These are phyloP conservation scores for Tetragonula carbonaria DNA, from an alignment of 2,888 invertebrate species.

Conservation along the genomic window DNA sequence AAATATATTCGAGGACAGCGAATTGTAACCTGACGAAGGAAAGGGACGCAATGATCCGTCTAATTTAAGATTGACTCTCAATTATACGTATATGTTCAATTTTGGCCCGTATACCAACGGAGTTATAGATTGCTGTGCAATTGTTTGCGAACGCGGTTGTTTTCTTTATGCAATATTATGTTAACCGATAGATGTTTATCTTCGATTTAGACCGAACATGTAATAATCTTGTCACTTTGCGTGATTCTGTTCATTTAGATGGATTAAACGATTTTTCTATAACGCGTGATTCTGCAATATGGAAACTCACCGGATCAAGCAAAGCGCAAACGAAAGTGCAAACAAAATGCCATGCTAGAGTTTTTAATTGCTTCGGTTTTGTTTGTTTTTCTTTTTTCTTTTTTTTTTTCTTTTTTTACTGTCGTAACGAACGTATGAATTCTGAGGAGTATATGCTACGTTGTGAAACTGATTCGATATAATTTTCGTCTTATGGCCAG, in stretches of 20 bases:
- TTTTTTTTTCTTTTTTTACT: background rate
- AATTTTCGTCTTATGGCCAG: slow-evolving; percentile 61
- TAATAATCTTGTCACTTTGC: slow-evolving; percentile 17
- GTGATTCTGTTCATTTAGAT: slow-evolving; percentile 13
- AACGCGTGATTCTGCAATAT: background rate
- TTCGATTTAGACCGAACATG: slow-evolving; percentile 5
- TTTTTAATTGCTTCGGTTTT: slow-evolving; percentile 21
- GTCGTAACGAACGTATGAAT: background rate
- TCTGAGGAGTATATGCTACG: background rate
- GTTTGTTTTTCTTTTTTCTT: slow-evolving; percentile 12
- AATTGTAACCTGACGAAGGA: slow-evolving; percentile 6
- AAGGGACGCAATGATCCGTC: slow-evolving; percentile 6
- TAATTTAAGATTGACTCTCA: slow-evolving; percentile 35
- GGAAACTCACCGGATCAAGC: background rate
- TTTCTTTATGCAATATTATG: slow-evolving; percentile 35
- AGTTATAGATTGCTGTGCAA: slow-evolving; percentile 1
- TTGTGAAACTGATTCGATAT: slow-evolving; percentile 22
- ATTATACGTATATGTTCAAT: slow-evolving; percentile 6
- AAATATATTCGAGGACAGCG: slow-evolving; percentile 17
- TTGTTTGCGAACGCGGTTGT: slow-evolving; percentile 18
- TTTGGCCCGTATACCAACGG: background rate
- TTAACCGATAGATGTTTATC: slow-evolving; percentile 45
- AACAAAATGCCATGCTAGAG: slow-evolving; percentile 13
- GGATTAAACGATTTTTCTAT: background rate
- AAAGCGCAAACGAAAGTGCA: background rate